Percentiles rank a stretch among this genome's conserved stretches.
phyloP scores from a whole-genome alignment of 2,797 vertebrate genomes.

The Falco peregrinus region DNA sequence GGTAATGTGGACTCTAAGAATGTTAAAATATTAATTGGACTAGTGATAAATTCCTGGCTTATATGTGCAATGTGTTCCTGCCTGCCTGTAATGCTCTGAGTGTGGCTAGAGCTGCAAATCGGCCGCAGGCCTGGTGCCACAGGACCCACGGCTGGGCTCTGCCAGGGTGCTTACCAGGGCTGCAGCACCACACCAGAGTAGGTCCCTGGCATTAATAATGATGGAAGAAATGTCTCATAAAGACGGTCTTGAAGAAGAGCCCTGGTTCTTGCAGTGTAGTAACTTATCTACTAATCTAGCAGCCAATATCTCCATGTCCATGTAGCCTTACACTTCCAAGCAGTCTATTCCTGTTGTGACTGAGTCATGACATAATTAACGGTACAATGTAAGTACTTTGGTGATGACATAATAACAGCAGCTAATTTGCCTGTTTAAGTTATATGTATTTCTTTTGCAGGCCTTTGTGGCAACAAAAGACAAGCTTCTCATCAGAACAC shows the following conservation, averaged over 20 bases:
- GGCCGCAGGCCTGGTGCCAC: not conserved
- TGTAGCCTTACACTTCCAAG: not conserved
- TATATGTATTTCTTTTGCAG: not conserved
- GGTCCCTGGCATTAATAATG: not conserved
- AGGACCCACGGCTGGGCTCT: not conserved
- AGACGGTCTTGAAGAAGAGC: not conserved
- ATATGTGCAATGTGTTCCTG: not conserved
- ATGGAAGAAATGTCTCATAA: not conserved
- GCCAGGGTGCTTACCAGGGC: rapidly evolving
- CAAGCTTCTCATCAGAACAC: not conserved
- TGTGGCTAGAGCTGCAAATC: not conserved
- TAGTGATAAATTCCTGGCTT: not conserved
- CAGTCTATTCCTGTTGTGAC: not conserved
- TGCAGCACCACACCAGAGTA: not conserved
- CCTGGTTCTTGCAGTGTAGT: rapidly evolving
- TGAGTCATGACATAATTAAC: not conserved
- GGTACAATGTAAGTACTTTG: not conserved
- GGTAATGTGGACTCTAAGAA: not conserved
- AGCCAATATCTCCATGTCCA: not conserved
- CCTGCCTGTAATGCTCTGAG: not conserved
- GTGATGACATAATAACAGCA: not conserved
- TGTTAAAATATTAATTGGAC: not conserved
- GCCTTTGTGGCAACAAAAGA: not conserved
- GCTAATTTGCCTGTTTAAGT: not conserved
- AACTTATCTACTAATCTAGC: not conserved